These are phyloP conservation scores for Gouania willdenowi DNA, from an alignment of 2,797 vertebrate species.

Conservation along the genomic window DNA sequence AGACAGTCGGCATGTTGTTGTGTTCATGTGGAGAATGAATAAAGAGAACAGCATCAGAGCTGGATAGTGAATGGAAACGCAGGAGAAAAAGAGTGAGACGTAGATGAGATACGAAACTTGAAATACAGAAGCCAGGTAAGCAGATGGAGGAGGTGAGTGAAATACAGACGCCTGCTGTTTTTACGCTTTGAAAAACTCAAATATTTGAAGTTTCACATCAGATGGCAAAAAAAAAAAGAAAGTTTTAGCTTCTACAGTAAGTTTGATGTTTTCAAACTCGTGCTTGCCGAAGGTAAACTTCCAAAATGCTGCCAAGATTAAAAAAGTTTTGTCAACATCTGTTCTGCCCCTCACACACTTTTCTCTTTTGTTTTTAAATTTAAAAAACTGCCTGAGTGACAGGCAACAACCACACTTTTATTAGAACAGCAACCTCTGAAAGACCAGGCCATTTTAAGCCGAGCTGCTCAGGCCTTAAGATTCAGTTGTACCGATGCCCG, in stretches of 20 bases:
- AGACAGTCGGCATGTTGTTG: conserved; percentile 23
- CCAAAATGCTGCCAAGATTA: no score
- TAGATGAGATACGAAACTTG: conserved; percentile 5
- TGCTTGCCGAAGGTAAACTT: no score
- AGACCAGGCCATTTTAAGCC: conserved; percentile 6
- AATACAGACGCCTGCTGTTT: no score
- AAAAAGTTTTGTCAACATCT: no score
- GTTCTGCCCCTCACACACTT: no score
- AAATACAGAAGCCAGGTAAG: conserved; percentile 23
- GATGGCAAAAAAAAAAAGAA: no score
- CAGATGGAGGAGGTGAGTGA: conserved; percentile 16
- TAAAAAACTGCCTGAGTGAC: conserved; percentile 37
- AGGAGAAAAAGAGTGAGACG: conserved; percentile 11
- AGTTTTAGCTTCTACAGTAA: no score
- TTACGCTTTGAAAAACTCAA: no score
- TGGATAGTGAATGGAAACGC: conserved; percentile 14
- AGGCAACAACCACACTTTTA: conserved; percentile 25
- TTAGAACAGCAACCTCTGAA: conserved; percentile 15
- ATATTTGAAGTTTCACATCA: no score
- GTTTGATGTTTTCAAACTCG: no score
- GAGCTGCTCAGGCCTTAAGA: conserved; percentile 5
- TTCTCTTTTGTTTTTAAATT: neutral
- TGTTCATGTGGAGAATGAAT: conserved; percentile 14
- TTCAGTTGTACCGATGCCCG: conserved; percentile 8
- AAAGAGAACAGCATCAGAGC: neutral